Percentiles rank a stretch among this genome's conserved stretches.
Evolutionary conservation across 2,797 vertebrate species (phyloP).

Genomic region (Manis javanica): DNA sequence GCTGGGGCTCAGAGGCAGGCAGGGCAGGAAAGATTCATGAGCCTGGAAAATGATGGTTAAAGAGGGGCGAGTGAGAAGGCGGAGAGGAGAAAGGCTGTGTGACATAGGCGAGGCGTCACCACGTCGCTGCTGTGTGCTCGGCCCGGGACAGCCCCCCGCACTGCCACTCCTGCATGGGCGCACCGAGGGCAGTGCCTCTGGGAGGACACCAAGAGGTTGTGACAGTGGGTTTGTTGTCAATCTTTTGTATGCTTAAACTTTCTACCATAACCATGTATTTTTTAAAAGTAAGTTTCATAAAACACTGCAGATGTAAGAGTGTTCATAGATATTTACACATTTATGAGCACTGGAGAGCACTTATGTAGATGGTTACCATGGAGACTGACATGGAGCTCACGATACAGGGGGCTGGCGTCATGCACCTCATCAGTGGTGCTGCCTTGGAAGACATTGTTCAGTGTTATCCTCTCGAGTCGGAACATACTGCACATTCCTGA

Average conservation of each 20-base stretch:
- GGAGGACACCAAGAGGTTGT: neutral
- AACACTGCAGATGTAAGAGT: neutral
- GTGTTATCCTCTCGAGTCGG: neutral
- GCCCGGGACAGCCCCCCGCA: neutral
- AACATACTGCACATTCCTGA: neutral
- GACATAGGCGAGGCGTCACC: no score
- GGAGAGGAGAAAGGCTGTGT: neutral
- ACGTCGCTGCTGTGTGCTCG: neutral
- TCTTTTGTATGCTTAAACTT: neutral
- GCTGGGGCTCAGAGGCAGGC: neutral
- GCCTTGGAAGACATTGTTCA: neutral
- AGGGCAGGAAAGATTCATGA: neutral
- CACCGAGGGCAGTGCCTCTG: neutral
- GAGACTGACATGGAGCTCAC: neutral
- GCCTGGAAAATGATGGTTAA: neutral
- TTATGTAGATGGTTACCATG: neutral
- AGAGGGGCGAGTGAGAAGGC: neutral
- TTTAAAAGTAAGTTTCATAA: neutral
- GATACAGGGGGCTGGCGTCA: no score
- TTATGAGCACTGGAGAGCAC: neutral
- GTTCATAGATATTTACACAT: neutral
- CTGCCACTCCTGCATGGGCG: neutral
- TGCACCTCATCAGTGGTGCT: neutral
- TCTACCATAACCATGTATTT: neutral
- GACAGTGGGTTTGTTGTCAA: neutral